Base-by-base conservation (phyloP, 2,113 vertebrate species). In the Hypocryptadius cinnamomeus region DNA sequence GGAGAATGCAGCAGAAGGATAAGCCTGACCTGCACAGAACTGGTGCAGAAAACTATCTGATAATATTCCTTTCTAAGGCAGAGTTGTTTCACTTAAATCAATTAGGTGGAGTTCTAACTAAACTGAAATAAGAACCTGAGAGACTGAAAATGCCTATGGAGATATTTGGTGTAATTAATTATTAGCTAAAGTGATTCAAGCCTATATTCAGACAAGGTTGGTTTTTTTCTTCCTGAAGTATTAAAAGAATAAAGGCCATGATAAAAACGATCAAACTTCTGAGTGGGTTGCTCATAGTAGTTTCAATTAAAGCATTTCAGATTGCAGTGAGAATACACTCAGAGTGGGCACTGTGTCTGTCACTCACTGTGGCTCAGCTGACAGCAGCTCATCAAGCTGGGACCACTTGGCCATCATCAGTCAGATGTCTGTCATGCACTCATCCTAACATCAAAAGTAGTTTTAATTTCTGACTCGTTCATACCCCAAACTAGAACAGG, bases 101-200 rank as follows among this genome's bases (percentile, higher is more conserved):
- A 30, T 85, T 85, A 80, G 15, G 40, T 71, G 8, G 45, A 82
- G 59, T 77, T 85, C 40, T 91, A 92, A 91, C 63, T 85, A 95
- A 94, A 87, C 50, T 82, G 44, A 74, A 94, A 31, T 68, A 85
- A 79, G 42, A 90, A 79, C 59, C 54, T 42, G 25, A 72, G 81
- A 93, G 78, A 82, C 42, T 69, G 54, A 85, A 89, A 91, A 66
- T 70, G 42, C 33, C 79, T 66, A 15, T n/a, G 42, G 91, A 94
- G 89, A 44, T 39, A 65, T 27, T 61, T 31, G 33, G 35, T 74
- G 89, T 85, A 93, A 94, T 95, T 94, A 94, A 91, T 56, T 85
- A 15, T 40, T 72, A 85, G 44, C 63, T 91, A 45, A 85, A 80
- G 57, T 51, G 28, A 79, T 64, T 74, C 39, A 87, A 87, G 33